These are phyloP conservation scores for Morone chrysops DNA, from an alignment of 2,113 vertebrate species.

Conservation along the genomic window DNA sequence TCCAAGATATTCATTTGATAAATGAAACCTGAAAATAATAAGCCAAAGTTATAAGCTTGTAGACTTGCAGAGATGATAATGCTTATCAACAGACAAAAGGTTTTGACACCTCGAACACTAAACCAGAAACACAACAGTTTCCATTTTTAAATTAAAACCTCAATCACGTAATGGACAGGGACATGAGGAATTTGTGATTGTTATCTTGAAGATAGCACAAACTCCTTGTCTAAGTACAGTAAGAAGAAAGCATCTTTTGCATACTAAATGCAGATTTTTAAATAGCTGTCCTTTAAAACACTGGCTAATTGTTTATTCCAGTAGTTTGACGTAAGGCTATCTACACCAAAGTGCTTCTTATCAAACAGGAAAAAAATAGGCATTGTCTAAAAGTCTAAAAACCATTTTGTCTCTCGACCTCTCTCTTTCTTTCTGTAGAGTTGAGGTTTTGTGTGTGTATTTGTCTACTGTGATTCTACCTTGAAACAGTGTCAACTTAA, in stretches of 20 bases:
- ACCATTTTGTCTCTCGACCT: not conserved
- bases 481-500: not conserved
- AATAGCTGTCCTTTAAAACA: not conserved
- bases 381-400: slow-evolving; percentile 12
- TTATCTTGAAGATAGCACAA: not conserved
- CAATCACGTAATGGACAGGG: not conserved
- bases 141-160: not conserved
- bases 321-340: not conserved
- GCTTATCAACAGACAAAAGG: too few relatives aligned
- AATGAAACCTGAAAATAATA: slow-evolving; percentile 1
- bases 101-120: not conserved
- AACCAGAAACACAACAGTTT: not conserved
- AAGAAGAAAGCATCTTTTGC: not conserved
- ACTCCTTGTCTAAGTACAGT: not conserved
- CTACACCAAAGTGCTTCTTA: slow-evolving; percentile 1
- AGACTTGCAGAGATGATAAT: not conserved
- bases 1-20: not conserved
- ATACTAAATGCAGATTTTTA: not conserved
- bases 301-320: not conserved
- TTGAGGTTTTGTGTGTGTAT: not conserved
- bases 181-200: not conserved
- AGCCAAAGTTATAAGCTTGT: not conserved
- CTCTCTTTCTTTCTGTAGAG: not conserved
- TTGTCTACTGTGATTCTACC: not conserved
- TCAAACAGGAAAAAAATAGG: slow-evolving; percentile 29